These are phyloP conservation scores for Pipa parva DNA, from an alignment of 2,113 vertebrate genomes.

Conservation along the genomic window DNA sequence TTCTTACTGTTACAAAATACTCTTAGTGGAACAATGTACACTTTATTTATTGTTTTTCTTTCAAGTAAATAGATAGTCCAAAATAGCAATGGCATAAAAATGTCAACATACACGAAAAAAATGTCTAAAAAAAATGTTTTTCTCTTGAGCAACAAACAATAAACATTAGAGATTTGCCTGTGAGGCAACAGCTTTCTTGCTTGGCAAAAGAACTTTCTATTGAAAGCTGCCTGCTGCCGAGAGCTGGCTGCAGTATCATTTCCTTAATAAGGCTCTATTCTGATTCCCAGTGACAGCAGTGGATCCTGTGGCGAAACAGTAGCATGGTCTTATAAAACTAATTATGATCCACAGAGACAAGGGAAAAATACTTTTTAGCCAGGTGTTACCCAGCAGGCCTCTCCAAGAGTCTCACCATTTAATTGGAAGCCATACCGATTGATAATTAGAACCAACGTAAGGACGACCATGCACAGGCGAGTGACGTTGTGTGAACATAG, in stretches of 20 bases:
- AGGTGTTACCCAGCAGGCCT: slow-evolving; percentile 60
- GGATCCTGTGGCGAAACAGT: slow-evolving; percentile 41
- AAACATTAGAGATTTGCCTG: slow-evolving; percentile 19
- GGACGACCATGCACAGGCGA: slow-evolving; percentile 40
- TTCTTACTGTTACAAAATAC: too few relatives aligned
- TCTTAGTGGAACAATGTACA: too few relatives aligned
- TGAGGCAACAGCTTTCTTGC: slow-evolving; percentile 18
- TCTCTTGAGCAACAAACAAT: slow-evolving; percentile 19
- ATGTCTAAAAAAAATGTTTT: slow-evolving; percentile 13
- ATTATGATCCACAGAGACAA: slow-evolving; percentile 45
- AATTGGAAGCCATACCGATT: slow-evolving; percentile 58
- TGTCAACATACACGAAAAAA: slow-evolving; percentile 31
- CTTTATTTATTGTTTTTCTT: neutral
- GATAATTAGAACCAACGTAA: slow-evolving; percentile 60
- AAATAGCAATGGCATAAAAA: slow-evolving; percentile 17
- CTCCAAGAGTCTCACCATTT: slow-evolving; percentile 50
- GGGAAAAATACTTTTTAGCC: slow-evolving; percentile 53
- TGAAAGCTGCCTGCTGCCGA: neutral
- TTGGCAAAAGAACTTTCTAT: slow-evolving; percentile 18
- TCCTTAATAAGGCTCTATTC: slow-evolving; percentile 17
- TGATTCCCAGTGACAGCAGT: slow-evolving; percentile 38
- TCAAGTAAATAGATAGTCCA: neutral
- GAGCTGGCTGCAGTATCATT: accelerated
- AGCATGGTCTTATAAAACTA: slow-evolving; percentile 43
- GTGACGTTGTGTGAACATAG: slow-evolving; percentile 12